Evolutionary conservation across 2,797 vertebrate genomes (phyloP).

Genomic region (Apogon talboti): DNA sequence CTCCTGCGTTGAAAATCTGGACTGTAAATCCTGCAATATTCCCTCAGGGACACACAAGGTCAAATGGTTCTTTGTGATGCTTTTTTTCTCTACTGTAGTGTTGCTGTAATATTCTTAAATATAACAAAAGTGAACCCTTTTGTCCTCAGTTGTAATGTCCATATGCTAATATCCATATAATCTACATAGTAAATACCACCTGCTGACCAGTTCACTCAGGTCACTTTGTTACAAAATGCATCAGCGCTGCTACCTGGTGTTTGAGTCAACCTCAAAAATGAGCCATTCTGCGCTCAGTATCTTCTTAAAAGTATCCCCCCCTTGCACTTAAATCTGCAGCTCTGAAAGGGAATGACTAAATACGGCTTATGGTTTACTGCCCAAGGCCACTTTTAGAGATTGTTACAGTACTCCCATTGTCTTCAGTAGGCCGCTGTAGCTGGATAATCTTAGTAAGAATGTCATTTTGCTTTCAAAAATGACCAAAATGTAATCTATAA

Average conservation of each 20-base stretch:
- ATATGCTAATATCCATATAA: too few species aligned
- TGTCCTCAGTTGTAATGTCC: too few species aligned
- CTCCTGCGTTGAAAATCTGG: constrained; percentile 28
- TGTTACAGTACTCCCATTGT: neutral
- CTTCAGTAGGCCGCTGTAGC: constrained; percentile 1
- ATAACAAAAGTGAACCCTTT: too few species aligned
- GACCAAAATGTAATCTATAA: neutral
- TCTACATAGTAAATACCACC: constrained; percentile 52
- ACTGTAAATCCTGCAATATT: constrained; percentile 60
- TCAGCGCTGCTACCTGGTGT: neutral
- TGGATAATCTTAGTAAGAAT: neutral
- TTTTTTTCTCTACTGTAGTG: neutral
- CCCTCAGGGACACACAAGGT: constrained; percentile 10
- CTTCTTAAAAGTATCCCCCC: neutral
- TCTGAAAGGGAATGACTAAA: neutral
- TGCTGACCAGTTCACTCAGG: constrained; percentile 37
- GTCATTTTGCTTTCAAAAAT: neutral
- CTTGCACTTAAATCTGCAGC: neutral
- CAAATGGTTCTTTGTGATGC: constrained; percentile 19
- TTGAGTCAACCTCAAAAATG: neutral
- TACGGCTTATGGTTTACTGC: neutral
- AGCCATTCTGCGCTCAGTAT: constrained; percentile 1
- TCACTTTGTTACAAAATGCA: constrained; percentile 28
- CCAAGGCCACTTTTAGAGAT: neutral
- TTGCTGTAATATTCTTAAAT: neutral